Evolutionary conservation across 53 echinoderm and acorn worm genomes (phyloP).

Genomic region (Patiria pectinifera): DNA sequence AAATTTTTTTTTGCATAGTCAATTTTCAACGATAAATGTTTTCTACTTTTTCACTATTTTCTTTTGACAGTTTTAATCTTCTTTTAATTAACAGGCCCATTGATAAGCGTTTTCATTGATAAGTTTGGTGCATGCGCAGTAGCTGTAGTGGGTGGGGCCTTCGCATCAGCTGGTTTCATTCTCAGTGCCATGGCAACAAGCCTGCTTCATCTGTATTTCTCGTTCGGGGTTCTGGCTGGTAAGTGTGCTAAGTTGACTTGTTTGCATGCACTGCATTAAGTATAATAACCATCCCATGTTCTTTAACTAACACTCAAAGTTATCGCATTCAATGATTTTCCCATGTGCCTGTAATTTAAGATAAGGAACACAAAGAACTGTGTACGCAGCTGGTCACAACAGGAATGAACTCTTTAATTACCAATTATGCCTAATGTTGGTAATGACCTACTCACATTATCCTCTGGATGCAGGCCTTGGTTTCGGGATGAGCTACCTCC

Average conservation of each 20-base stretch:
- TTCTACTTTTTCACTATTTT: background rate
- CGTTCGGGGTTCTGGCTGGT: conserved; percentile 91
- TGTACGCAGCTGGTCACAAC: too few relatives aligned
- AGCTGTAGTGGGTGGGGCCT: conserved; percentile 78
- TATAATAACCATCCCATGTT: background rate
- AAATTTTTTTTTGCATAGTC: too few relatives aligned
- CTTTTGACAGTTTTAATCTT: background rate
- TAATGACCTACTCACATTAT: too few relatives aligned
- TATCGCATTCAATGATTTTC: too few relatives aligned
- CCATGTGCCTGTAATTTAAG: too few relatives aligned
- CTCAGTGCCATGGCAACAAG: conserved; percentile 80
- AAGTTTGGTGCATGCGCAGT: conserved; percentile 82
- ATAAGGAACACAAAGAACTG: too few relatives aligned
- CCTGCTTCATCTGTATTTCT: conserved; percentile 79
- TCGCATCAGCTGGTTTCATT: conserved; percentile 80
- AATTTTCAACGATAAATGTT: too few relatives aligned
- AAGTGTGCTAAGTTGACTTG: background rate
- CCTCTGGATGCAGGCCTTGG: conserved; percentile 69
- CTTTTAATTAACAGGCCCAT: conserved; percentile 68
- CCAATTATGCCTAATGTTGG: background rate
- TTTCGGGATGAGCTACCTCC: conserved; percentile 85
- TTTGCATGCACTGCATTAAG: background rate
- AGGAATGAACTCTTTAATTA: background rate
- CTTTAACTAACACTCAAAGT: too few relatives aligned
- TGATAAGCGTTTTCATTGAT: conserved; percentile 80